A percentile compares a stretch with the other conserved stretches of the same genome.
phyloP scores from a whole-genome alignment of 1,140 invertebrate genomes.

The Ganaspis sp. region DNA sequence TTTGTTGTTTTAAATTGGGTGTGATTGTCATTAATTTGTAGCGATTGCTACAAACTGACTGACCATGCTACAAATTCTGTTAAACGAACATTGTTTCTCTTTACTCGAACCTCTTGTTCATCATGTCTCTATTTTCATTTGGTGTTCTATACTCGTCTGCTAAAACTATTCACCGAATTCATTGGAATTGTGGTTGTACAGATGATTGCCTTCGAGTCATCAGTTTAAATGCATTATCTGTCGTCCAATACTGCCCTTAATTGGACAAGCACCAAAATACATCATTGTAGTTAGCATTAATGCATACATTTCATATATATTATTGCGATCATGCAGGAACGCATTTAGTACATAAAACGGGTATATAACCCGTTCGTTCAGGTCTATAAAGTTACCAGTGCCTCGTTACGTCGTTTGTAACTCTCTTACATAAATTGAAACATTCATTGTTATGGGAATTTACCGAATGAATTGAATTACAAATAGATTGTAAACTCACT shows the following conservation, averaged over 20 bases:
- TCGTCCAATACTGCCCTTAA: conserved; percentile 11
- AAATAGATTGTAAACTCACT: background rate
- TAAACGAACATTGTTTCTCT: conserved; percentile 18
- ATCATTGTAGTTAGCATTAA: background rate
- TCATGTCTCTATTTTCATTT: conserved; percentile 23
- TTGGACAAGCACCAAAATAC: conserved; percentile 5
- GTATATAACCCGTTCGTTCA: conserved; percentile 5
- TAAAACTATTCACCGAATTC: conserved; percentile 16
- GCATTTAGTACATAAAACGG: background rate
- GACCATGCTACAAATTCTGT: conserved; percentile 1
- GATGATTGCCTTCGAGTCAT: background rate
- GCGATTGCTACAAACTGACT: conserved; percentile 44
- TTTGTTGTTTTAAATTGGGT: conserved; percentile 60
- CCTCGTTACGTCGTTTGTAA: background rate
- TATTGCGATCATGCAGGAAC: background rate
- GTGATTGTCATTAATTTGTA: conserved; percentile 59
- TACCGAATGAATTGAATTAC: background rate
- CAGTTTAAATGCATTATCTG: conserved; percentile 11
- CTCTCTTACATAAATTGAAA: background rate
- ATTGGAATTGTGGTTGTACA: background rate
- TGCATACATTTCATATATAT: conserved; percentile 14
- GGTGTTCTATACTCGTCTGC: background rate
- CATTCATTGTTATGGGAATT: background rate
- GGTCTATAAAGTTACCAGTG: conserved; percentile 3
- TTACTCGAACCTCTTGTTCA: conserved; percentile 6